Evolutionary conservation across 2,797 vertebrate species (phyloP), one percentile per base, ranked within the genome.

Genomic region (Rhadinocentrus ornatus): DNA sequence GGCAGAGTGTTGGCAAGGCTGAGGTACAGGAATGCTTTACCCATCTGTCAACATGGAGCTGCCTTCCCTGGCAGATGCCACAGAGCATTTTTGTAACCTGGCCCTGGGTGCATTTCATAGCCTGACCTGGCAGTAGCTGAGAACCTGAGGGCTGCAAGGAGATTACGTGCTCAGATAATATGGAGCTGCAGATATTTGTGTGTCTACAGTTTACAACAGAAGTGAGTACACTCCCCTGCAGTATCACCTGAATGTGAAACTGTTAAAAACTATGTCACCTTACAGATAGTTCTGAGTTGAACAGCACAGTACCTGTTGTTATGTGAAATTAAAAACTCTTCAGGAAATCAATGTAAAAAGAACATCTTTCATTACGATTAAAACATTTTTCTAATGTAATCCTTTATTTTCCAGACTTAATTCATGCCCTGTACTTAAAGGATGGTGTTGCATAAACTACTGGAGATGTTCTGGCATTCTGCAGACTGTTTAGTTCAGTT

Each of bases 11-110:
- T 93, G 93, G 91, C 77, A 48, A 74, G 83, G 80, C 77, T 80
- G 37, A 46, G 79, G 84, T 81, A 72, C 85, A 94, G 94, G 93
- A 94, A 95, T 95, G 94, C 93, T 87, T 86, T 92, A 91, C 90
- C 92, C 90, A 89, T 94, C 93, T 93, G 93, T 93, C 91, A 93
- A 92, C 92, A 89, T 72, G 27, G 85, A 90, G 87, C 86, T 86
- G 92, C 90, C 91, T 91, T 92, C 83, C 73, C 86, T 94, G 91
- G 91, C 92, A 94, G 86, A 88, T 83, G 84, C 83, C 87, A 89
- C 88, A 91, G 85, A 88, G 81, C 90, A 92, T 94, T 94, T 88
- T 93, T 92, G 93, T 94, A 93, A 93, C 91, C 84, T 91, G 89
- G 89, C 82, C 83, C 86, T 87, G 85, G 87, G 82, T 87, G 86